phyloP scores from a whole-genome alignment of 2,113 vertebrate species.

The Castor canadensis region DNA sequence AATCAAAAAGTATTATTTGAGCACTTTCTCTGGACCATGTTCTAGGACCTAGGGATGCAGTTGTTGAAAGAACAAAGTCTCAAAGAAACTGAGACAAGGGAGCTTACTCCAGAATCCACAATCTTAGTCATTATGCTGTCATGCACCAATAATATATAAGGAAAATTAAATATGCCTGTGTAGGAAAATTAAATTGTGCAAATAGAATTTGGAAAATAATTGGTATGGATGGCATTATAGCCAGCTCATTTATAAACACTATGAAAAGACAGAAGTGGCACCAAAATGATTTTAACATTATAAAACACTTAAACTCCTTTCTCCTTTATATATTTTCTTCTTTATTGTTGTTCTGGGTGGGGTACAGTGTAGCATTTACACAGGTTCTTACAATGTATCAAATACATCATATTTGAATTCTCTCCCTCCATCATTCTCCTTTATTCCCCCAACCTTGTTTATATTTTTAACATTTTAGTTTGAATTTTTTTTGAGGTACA shows the following conservation, averaged over 20 bases:
- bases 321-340: no score
- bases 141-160: neutral
- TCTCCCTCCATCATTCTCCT: no score
- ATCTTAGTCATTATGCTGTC: neutral
- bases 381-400: no score
- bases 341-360: no score
- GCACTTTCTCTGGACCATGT: neutral
- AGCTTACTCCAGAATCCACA: neutral
- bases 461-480: neutral
- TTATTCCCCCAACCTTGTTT: no score
- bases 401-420: no score
- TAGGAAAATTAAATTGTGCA: neutral
- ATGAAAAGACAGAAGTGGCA: neutral
- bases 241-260: neutral
- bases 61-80: neutral
- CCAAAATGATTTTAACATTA: constrained; percentile 23
- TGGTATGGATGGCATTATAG: neutral
- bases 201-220: neutral
- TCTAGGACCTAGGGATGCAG: neutral
- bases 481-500: no score
- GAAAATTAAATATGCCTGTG: neutral
- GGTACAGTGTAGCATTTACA: no score
- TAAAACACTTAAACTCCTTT: constrained; percentile 21
- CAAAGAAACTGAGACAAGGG: neutral
- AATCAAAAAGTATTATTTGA: neutral